Evolutionary conservation across 2,113 vertebrate genomes (phyloP), one percentile per base, ranked within the genome.

Genomic region (Solea solea): DNA sequence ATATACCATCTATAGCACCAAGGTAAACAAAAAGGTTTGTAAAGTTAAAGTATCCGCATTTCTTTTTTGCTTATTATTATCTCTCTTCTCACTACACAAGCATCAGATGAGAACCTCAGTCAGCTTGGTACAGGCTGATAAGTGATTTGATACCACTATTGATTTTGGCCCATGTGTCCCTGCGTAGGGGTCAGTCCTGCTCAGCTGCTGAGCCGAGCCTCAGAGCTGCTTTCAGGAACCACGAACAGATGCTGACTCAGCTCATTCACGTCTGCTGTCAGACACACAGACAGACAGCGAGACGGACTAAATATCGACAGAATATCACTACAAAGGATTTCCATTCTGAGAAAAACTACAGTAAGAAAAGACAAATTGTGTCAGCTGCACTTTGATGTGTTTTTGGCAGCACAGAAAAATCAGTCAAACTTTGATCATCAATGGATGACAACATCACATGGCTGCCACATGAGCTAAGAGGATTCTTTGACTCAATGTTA

Each of bases 131-230:
- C 71, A 69, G 62, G 77, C 82, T 77, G 81, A 67, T 88, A 90
- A 79, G 77, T 80, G 76, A 90, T 85, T 78, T 64, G 44, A 82
- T 78, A 78, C 53, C 3, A 72, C 58, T 86, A 90, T 86, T 82
- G 90, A 92, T 91, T 91, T 70, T 88, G 65, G 70, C 53, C 65
- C 50, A 21, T 0, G n/a, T 50, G 64, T 69, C 71, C 71, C 65
- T 1, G 52, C 60, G 73, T 53, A 82, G 70, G 74, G 80, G 82
- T 90, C 81, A 83, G 70, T 75, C 44, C 53, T 46, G 80, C 15
- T 72, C 28, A 21, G 64, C 70, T 80, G 73, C 74, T 39, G 28
- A 44, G 69, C 62, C 6, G 21, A 63, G 62, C 48, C 60, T 64
- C 16, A 16, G 28, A 75, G 65, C 16, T 68, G 45, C 41, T 79